A percentile compares a stretch with the other conserved stretches of the same genome.
phyloP scores from a whole-genome alignment of 23 tunicate species.

The Trididemnum miniatum region DNA sequence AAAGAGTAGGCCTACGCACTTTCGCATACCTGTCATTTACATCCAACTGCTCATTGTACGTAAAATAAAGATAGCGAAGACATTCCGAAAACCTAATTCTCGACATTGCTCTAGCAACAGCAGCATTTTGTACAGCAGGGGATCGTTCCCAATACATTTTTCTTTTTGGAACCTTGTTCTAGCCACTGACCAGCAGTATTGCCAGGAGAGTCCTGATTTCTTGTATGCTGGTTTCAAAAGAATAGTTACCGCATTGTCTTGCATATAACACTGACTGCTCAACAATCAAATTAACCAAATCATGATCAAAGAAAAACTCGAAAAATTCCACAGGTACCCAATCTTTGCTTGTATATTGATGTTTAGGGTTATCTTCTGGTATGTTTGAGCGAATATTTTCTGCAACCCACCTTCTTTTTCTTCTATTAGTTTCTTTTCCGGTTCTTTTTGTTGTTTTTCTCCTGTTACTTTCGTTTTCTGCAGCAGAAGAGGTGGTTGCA shows the following conservation, averaged over 20 bases:
- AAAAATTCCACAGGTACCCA: neutral
- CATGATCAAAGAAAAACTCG: neutral
- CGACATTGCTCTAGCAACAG: neutral
- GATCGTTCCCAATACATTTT: neutral
- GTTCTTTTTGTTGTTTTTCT: neutral
- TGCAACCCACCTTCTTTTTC: neutral
- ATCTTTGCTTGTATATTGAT: neutral
- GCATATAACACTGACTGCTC: neutral
- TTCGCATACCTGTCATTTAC: constrained; percentile 9
- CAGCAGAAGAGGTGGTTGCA: neutral
- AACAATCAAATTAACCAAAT: neutral
- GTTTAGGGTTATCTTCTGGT: neutral
- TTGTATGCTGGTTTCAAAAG: neutral
- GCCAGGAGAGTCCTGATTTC: neutral
- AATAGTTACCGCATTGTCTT: neutral
- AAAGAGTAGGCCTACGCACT: neutral
- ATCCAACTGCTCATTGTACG: neutral
- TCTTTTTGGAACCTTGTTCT: neutral
- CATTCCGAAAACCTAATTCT: neutral
- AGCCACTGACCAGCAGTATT: neutral
- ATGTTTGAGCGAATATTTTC: neutral
- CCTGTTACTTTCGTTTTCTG: neutral
- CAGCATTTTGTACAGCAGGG: neutral
- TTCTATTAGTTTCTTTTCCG: neutral
- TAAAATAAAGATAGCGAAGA: neutral